A percentile compares a stretch with the other conserved stretches of the same genome.
phyloP scores from a whole-genome alignment of 1,140 invertebrate genomes.

The Antheraea mylitta region DNA sequence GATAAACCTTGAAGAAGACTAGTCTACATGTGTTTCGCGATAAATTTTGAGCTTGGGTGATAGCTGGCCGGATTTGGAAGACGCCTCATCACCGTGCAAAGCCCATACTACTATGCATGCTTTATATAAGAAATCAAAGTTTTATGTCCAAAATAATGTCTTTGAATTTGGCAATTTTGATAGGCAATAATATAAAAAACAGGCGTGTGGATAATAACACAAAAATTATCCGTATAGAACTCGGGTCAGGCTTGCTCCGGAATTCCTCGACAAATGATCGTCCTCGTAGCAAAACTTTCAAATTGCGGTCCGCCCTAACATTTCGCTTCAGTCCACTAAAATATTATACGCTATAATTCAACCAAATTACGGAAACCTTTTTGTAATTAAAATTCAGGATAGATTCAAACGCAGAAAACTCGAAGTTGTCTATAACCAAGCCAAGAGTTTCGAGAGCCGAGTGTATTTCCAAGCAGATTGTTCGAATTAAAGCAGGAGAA shows the following conservation, averaged over 20 bases:
- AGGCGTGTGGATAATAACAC: conserved; percentile 12
- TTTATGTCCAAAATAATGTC: neutral
- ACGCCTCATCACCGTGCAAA: too few species aligned
- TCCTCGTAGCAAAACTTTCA: conserved; percentile 38
- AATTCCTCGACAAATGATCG: conserved; percentile 52
- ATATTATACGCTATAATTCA: conserved; percentile 41
- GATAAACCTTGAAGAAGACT: too few species aligned
- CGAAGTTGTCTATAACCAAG: conserved; percentile 25
- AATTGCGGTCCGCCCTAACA: conserved; percentile 37
- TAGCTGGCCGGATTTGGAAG: too few species aligned
- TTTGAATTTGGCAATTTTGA: neutral
- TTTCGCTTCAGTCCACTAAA: conserved; percentile 35
- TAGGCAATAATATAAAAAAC: conserved; percentile 12
- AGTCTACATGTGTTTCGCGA: too few species aligned
- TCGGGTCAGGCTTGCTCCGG: conserved; percentile 36
- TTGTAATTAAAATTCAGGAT: conserved; percentile 34
- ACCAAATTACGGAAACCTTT: conserved; percentile 29
- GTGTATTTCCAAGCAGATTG: conserved; percentile 36
- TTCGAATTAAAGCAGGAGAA: conserved; percentile 51
- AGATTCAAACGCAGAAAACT: conserved; percentile 16
- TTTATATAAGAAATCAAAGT: neutral
- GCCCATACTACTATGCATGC: too few species aligned
- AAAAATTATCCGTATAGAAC: conserved; percentile 30
- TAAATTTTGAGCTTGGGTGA: too few species aligned
- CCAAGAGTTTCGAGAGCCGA: conserved; percentile 28